Percentiles rank a stretch among this genome's conserved stretches.
These are phyloP conservation scores for Romanogobio albipinnatus DNA, from an alignment of 2,113 vertebrate genomes.

Conservation along the genomic window DNA sequence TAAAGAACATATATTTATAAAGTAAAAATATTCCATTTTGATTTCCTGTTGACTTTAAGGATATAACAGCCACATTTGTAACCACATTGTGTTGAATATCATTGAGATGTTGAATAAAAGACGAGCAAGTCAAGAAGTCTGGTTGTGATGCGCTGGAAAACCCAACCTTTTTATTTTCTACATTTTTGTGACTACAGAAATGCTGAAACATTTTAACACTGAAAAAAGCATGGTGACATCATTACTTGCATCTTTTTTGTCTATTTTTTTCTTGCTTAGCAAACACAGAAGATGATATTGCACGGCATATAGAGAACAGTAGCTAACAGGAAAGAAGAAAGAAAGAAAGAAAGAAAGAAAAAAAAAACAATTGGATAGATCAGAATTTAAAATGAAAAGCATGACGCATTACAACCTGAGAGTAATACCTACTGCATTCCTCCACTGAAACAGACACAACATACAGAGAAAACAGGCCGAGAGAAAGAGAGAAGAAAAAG, in stretches of 20 bases:
- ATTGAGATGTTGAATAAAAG: not conserved
- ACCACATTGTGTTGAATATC: not conserved
- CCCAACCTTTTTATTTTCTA: constrained; percentile 99
- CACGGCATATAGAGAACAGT: constrained; percentile 94
- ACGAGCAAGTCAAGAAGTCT: constrained; percentile 62
- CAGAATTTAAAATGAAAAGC: constrained; percentile 72
- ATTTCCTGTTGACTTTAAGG: not conserved
- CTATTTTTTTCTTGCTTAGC: constrained; percentile 86
- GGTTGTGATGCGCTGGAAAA: constrained; percentile 94
- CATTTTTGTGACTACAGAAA: constrained; percentile 98
- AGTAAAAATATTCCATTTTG: too few species aligned
- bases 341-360: too few species aligned
- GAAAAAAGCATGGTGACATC: constrained; percentile 95
- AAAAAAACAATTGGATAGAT: constrained; percentile 55
- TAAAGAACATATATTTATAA: too few species aligned
- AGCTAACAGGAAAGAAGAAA: constrained; percentile 80
- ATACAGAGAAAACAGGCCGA: constrained; percentile 69
- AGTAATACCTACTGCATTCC: constrained; percentile 81
- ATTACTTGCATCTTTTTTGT: constrained; percentile 87
- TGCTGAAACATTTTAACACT: constrained; percentile 97
- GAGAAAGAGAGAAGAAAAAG: constrained; percentile 55
- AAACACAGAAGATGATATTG: constrained; percentile 99
- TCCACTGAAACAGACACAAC: constrained; percentile 74
- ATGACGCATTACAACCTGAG: constrained; percentile 84
- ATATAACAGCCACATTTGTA: not conserved